Evolutionary conservation across 2,797 vertebrate genomes (phyloP).

Genomic region (Buphagus erythrorhynchus): DNA sequence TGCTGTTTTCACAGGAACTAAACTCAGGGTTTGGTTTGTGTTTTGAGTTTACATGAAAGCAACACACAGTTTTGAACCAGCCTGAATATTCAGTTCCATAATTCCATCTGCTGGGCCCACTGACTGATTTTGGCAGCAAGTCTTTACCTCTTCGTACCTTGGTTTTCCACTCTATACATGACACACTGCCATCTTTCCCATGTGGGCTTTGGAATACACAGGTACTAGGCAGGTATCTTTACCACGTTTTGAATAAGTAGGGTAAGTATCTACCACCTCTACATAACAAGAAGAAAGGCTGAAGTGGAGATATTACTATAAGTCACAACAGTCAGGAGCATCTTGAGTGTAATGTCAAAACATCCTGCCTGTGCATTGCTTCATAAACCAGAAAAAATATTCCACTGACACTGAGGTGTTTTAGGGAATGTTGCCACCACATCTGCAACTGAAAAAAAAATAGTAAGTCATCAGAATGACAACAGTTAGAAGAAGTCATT

Average conservation of each 20-base stretch:
- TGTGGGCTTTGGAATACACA: background rate
- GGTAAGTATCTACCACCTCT: background rate
- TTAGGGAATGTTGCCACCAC: background rate
- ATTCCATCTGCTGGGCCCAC: background rate
- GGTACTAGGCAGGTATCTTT: background rate
- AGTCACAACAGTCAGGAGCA: background rate
- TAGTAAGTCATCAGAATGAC: background rate
- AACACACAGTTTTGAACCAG: background rate
- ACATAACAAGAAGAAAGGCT: background rate
- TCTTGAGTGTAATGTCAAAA: background rate
- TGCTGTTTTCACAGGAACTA: background rate
- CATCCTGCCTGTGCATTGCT: background rate
- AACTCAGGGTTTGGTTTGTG: background rate
- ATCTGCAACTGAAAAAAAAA: background rate
- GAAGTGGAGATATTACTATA: background rate
- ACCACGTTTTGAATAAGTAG: background rate
- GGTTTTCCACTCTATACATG: background rate
- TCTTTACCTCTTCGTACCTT: background rate
- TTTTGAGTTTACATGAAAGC: background rate
- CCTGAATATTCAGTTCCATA: background rate
- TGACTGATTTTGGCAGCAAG: background rate
- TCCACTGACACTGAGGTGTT: background rate
- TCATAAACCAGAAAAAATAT: background rate
- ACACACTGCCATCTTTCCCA: background rate
- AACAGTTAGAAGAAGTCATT: background rate